Evolutionary conservation across 2,888 invertebrate species (phyloP).

Genomic region (Parnassius orleans): DNA sequence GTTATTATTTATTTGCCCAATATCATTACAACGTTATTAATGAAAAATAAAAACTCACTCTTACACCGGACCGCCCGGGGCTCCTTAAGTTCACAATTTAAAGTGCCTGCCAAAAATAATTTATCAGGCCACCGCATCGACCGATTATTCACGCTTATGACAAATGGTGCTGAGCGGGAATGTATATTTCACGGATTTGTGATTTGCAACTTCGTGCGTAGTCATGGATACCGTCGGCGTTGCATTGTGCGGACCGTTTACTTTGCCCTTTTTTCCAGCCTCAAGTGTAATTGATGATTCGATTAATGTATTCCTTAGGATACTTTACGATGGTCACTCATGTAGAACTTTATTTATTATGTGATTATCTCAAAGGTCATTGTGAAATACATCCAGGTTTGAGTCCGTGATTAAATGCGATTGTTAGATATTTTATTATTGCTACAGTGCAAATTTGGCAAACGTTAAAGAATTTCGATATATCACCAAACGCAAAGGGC

Average conservation of each 20-base stretch:
- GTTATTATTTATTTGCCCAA: constrained; percentile 19
- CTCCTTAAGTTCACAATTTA: constrained; percentile 48
- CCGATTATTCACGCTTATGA: constrained; percentile 67
- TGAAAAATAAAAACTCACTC: constrained; percentile 25
- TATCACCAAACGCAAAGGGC: constrained; percentile 4
- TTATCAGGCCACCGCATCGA: constrained; percentile 45
- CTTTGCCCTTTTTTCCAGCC: constrained; percentile 29
- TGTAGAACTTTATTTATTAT: constrained; percentile 25
- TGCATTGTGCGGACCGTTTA: constrained; percentile 26
- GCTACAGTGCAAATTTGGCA: constrained; percentile 20
- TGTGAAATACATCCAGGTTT: constrained; percentile 1
- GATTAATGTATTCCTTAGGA: constrained; percentile 26
- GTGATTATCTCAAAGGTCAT: constrained; percentile 22
- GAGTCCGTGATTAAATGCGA: constrained; percentile 21
- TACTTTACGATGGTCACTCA: constrained; percentile 17
- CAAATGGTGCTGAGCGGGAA: constrained; percentile 53
- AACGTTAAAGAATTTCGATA: constrained; percentile 10
- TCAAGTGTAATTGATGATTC: constrained; percentile 30
- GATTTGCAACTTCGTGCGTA: constrained; percentile 41
- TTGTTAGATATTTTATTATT: constrained; percentile 21
- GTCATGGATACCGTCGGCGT: constrained; percentile 16
- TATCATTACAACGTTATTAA: constrained; percentile 28
- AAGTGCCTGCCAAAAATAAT: constrained; percentile 63
- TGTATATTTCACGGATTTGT: constrained; percentile 68
- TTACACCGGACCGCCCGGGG: constrained; percentile 31